Evolutionary conservation across 2,797 vertebrate genomes (phyloP).

Genomic region (Chelon auratus): DNA sequence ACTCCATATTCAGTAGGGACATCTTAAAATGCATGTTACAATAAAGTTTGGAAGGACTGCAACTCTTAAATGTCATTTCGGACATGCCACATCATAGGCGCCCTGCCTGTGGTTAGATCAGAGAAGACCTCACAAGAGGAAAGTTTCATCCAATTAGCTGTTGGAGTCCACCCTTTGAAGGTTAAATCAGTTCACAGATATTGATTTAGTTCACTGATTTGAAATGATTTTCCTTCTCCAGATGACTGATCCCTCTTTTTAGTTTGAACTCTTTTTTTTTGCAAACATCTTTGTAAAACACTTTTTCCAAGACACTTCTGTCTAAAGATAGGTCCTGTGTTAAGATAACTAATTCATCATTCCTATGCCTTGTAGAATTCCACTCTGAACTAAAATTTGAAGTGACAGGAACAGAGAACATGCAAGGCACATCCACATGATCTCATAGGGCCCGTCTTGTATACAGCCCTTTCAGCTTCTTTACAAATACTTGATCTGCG

Average conservation of each 20-base stretch:
- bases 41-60: conserved; percentile 21
- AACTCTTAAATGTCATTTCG: conserved; percentile 27
- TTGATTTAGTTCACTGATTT: conserved; percentile 42
- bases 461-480: conserved; percentile 83
- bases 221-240: conserved; percentile 33
- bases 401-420: conserved; percentile 70
- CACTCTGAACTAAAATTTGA: conserved; percentile 64
- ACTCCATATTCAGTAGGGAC: conserved; percentile 23
- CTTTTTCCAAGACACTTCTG: conserved; percentile 32
- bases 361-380: conserved; percentile 63
- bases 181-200: conserved; percentile 56
- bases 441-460: conserved; percentile 74
- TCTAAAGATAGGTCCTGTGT: conserved; percentile 65
- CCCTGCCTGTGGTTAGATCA: conserved; percentile 62
- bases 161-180: conserved; percentile 46
- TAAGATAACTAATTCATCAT: conserved; percentile 75
- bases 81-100: conserved; percentile 46
- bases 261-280: neutral
- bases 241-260: conserved; percentile 12
- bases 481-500: conserved; percentile 87
- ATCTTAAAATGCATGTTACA: conserved; percentile 30
- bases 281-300: conserved; percentile 31
- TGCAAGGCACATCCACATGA: conserved; percentile 68
- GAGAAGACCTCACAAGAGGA: conserved; percentile 70
- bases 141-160: conserved; percentile 68